Evolutionary conservation across 2,797 vertebrate species (phyloP), one percentile per base, ranked within the genome.

Genomic region (Pangasius krempfi): DNA sequence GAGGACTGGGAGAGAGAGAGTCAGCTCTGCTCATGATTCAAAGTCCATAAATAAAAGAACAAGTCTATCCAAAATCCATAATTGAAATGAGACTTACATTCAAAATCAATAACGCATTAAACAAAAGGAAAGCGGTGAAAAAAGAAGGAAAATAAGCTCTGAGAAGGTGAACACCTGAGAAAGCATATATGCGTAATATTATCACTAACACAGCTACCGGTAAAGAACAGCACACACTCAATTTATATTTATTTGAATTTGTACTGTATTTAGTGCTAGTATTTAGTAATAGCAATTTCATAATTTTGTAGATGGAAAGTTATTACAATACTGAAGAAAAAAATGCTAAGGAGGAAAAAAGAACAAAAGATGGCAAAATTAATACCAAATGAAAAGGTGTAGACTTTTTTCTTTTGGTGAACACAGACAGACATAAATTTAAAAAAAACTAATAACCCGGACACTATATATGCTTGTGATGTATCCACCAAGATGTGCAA

Each of bases 61-160:
- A 50, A 50, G 30, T 33, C 56, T 1, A 84, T 56, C 44, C 40
- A 27, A 83, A 75, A 88, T 75, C 79, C 33, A 87, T 62, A 62
- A 73, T 62, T 75, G 20, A 75, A 88, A 88, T 30, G 37, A 20
- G 54, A 22, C 40, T 82, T 4, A 9, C 3, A 82, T 82, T 37
- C 5, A 16, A 75, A 83, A 75, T 83, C 87, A 75, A 50, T 80
- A 83, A 62, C 10, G 25, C n/a, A 72, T 82, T 82, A 82, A 82
- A 40, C 20, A 16, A 62, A 82, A 62, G 56, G 78, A 58, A 80
- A 56, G 78, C 1, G 18, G 30, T 8, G 44, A 8, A 5, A 27
- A 6, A 50, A 27, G 14, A 66, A 66, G 33, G 33, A 9, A 72
- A 40, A 16, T 14, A 18, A 5, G 40, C 72, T 13, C 30, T 0